These are phyloP conservation scores for Hypanus sabinus DNA, from an alignment of 2,113 vertebrate species.

Conservation along the genomic window DNA sequence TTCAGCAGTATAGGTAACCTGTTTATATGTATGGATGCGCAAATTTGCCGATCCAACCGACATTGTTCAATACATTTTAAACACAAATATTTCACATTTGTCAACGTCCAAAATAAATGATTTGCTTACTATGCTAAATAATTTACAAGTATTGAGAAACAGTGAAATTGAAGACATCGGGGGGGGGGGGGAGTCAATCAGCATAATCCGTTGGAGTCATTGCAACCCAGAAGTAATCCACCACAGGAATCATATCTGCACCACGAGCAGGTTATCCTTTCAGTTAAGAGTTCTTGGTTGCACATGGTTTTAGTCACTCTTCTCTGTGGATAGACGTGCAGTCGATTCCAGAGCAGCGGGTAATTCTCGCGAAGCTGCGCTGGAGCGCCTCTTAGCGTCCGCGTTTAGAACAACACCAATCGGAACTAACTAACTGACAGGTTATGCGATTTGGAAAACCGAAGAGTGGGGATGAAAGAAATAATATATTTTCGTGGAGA, in stretches of 20 bases:
- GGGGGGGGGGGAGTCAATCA: background rate
- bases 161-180: background rate
- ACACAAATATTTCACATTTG: too few species aligned
- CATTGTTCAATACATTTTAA: background rate
- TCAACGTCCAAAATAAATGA: background rate
- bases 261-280: background rate
- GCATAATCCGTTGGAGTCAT: too few species aligned
- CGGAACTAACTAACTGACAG: background rate
- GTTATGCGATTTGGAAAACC: background rate
- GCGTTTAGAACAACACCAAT: background rate
- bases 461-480: background rate
- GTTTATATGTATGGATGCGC: background rate
- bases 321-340: background rate
- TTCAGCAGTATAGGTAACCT: background rate
- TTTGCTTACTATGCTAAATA: background rate
- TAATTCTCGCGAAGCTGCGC: background rate
- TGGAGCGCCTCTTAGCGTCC: background rate
- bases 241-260: background rate
- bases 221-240: background rate
- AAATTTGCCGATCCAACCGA: background rate
- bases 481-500: background rate
- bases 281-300: background rate
- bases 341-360: background rate
- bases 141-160: background rate
- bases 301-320: background rate